A percentile compares a stretch with the other conserved stretches of the same genome.
Conservation (phyloP, 2,888 invertebrate species). For the Drosophila ustulata region DNA sequence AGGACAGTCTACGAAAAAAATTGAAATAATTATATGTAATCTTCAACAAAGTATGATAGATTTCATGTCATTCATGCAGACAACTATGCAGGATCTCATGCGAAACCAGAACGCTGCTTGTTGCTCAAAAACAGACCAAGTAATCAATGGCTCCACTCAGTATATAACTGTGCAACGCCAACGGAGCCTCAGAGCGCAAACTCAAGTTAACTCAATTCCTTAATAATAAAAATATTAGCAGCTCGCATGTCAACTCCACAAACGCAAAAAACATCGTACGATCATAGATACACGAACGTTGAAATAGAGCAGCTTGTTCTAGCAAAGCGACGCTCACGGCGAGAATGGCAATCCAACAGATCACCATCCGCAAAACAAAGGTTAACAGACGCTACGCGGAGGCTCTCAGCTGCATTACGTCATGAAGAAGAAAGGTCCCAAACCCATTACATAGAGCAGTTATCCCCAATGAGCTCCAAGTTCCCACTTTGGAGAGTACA, state of each 20-base stretch:
- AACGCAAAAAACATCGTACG: neutral
- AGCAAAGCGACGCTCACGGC: neutral
- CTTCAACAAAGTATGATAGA: neutral
- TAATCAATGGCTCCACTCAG: neutral
- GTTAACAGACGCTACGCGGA: neutral
- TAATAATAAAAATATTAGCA: neutral
- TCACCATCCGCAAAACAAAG: neutral
- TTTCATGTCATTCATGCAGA: neutral
- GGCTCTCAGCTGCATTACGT: too few relatives aligned
- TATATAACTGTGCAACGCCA: neutral
- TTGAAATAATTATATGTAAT: neutral
- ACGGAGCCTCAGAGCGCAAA: neutral
- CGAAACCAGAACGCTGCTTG: neutral
- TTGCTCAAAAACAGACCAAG: neutral
- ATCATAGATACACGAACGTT: neutral
- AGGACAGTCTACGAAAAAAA: neutral
- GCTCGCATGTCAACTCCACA: neutral
- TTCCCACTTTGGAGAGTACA: neutral
- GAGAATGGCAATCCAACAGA: neutral
- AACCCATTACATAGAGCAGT: neutral
- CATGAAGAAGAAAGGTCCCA: neutral
- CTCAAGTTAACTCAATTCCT: neutral
- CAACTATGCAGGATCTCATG: neutral
- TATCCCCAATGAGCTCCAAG: neutral
- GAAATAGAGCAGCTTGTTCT: neutral